A percentile compares a stretch with the other conserved stretches of the same genome.
phyloP scores from a whole-genome alignment of 2,888 invertebrate species.

The Euplexia lucipara region DNA sequence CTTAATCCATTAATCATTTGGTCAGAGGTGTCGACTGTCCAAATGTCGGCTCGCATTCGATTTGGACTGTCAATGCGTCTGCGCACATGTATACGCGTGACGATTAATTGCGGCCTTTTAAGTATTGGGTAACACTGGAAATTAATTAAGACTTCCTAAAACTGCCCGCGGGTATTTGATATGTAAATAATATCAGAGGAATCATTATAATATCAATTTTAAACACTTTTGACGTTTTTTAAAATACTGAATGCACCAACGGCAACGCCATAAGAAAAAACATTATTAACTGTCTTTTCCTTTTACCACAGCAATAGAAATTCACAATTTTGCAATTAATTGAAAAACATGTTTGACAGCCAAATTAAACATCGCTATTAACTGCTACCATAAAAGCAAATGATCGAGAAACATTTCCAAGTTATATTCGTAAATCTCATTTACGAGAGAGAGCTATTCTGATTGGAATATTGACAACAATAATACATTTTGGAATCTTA shows the following conservation, averaged over 20 bases:
- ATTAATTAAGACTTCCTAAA: conserved; percentile 14
- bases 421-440: conserved; percentile 58
- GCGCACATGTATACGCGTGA: conserved; percentile 31
- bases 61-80: conserved; percentile 45
- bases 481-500: conserved; percentile 10
- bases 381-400: conserved; percentile 67
- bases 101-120: conserved; percentile 56
- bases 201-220: not conserved
- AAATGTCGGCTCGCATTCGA: conserved; percentile 49
- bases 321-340: conserved; percentile 10
- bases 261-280: not conserved
- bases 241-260: not conserved
- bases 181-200: not conserved
- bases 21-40: conserved; percentile 63
- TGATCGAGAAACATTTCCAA: conserved; percentile 53
- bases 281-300: not conserved
- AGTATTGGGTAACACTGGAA: conserved; percentile 21
- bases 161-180: not conserved
- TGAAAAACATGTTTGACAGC: conserved; percentile 36
- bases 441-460: conserved; percentile 53
- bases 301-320: not conserved
- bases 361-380: conserved; percentile 63
- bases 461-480: conserved; percentile 45
- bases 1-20: conserved; percentile 68
- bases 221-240: not conserved